A percentile compares a stretch with the other conserved stretches of the same genome.
Conservation (phyloP, 2,888 invertebrate genomes). For the Venusia cambrica region DNA sequence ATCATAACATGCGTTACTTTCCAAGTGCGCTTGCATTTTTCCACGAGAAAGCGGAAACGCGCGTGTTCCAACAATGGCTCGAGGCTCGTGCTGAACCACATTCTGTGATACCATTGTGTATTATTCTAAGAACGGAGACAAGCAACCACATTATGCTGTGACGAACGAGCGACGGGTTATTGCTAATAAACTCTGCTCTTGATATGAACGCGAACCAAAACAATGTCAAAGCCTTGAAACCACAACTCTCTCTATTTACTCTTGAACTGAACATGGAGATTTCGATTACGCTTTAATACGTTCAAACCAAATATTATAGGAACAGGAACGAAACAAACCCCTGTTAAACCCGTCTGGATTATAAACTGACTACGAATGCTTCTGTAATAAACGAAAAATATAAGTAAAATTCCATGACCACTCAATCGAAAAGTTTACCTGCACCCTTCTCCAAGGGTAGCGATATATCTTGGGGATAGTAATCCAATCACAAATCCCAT, state of each 20-base stretch:
- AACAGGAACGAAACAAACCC: too few species aligned
- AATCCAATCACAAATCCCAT: slow-evolving; percentile 61
- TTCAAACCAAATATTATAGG: too few species aligned
- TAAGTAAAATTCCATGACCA: slow-evolving; percentile 19
- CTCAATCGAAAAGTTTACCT: slow-evolving; percentile 30
- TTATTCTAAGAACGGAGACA: slow-evolving; percentile 63
- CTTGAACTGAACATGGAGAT: slow-evolving; percentile 11
- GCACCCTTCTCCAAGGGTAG: slow-evolving; percentile 37
- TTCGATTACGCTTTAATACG: too few species aligned
- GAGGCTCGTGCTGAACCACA: slow-evolving; percentile 64
- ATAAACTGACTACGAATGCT: slow-evolving; percentile 3
- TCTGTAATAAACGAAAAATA: slow-evolving; percentile 12
- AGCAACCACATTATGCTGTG: slow-evolving; percentile 31
- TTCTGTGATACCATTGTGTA: slow-evolving; percentile 64
- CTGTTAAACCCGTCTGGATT: slow-evolving; percentile 7
- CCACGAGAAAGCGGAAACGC: slow-evolving; percentile 79
- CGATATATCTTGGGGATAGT: slow-evolving; percentile 48
- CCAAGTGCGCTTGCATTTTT: slow-evolving; percentile 75
- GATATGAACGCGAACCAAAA: slow-evolving; percentile 21
- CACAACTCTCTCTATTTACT: slow-evolving; percentile 8
- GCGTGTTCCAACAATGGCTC: slow-evolving; percentile 71
- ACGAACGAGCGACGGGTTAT: slow-evolving; percentile 16
- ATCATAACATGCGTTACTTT: slow-evolving; percentile 58
- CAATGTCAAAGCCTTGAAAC: slow-evolving; percentile 22
- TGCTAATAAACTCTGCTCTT: slow-evolving; percentile 22